Conservation (phyloP, 1,140 invertebrate genomes). For the Campodea augens region DNA sequence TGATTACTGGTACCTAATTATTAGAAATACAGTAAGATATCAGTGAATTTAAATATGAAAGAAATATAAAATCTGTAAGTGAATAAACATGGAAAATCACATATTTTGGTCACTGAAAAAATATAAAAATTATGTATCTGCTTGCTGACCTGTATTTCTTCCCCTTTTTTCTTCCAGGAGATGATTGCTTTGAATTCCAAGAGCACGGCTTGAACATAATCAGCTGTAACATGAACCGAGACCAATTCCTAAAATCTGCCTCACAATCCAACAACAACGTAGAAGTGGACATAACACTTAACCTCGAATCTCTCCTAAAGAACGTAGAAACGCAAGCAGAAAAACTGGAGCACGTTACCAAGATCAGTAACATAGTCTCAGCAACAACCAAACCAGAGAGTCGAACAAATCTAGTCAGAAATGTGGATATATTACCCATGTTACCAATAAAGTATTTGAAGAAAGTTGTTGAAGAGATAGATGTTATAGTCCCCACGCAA, state of each 20-base stretch:
- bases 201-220: slow-evolving; percentile 27
- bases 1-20: too few species aligned
- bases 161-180: slow-evolving; percentile 19
- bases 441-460: not conserved
- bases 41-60: too few species aligned
- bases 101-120: too few species aligned
- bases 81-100: too few species aligned
- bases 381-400: not conserved
- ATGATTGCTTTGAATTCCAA: slow-evolving; percentile 30
- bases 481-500: not conserved
- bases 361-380: not conserved
- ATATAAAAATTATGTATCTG: too few species aligned
- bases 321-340: slow-evolving; percentile 43
- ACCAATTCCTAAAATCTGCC: slow-evolving; percentile 5
- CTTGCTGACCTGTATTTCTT: too few species aligned
- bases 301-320: slow-evolving; percentile 29
- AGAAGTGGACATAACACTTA: slow-evolving; percentile 25
- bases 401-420: too few species aligned
- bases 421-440: not conserved
- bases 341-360: slow-evolving; percentile 21
- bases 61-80: too few species aligned
- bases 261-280: slow-evolving; percentile 24
- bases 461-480: not conserved
- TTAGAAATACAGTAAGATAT: too few species aligned
- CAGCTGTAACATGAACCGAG: slow-evolving; percentile 26